phyloP scores from a whole-genome alignment of 2,888 invertebrate genomes.

The Conistra vaccinii region DNA sequence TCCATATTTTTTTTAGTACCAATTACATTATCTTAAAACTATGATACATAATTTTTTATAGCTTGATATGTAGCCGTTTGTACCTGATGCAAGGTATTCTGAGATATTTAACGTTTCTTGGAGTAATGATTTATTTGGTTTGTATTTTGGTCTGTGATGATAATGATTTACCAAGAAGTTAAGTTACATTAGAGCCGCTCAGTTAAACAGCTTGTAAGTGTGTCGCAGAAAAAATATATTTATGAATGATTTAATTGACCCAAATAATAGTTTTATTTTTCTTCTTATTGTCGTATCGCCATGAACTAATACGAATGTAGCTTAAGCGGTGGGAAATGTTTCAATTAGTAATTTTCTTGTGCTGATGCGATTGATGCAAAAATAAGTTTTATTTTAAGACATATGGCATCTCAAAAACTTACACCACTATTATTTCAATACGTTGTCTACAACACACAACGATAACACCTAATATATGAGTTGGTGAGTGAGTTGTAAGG shows the following conservation, averaged over 20 bases:
- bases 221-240: too few species aligned
- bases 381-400: neutral
- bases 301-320: too few species aligned
- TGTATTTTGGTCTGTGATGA: neutral
- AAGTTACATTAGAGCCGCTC: neutral
- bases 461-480: conserved; percentile 62
- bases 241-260: neutral
- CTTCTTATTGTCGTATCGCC: neutral
- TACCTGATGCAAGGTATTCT: neutral
- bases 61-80: too few species aligned
- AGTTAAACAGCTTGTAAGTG: neutral
- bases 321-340: neutral
- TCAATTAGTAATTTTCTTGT: neutral
- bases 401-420: neutral
- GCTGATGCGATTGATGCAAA: neutral
- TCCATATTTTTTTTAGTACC: too few species aligned
- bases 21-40: too few species aligned
- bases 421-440: conserved; percentile 32
- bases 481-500: conserved; percentile 73
- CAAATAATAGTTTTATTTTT: neutral
- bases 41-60: too few species aligned
- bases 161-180: neutral
- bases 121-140: neutral
- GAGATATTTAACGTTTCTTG: neutral
- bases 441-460: conserved; percentile 36